Evolutionary conservation across 1,140 invertebrate species (phyloP), one percentile per base, ranked within the genome.

Genomic region (Drosophila pectinifera): DNA sequence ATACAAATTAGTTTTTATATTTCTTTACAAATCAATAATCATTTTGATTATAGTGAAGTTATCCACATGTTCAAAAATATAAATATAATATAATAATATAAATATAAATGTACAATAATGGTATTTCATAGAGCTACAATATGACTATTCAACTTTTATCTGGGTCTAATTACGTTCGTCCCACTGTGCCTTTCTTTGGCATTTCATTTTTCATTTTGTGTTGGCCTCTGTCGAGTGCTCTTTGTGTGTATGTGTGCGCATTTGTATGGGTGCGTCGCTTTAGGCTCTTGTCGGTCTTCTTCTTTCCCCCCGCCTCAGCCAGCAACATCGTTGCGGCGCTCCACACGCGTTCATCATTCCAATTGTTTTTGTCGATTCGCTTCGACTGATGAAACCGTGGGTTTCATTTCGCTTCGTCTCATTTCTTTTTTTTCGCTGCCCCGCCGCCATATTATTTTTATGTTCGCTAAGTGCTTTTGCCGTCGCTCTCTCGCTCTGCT

Each of bases 151-250:
- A 34, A 34, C 31, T 5, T 13, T 31, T 34, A 28, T 34, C 5
- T 16, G 38, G 8, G 5, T 16, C 10, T 13, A 43, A 67, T 14
- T 4, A 0, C 5, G 7, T n/a, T 45, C 18, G 78, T 6, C 43
- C 76, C 76, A 88, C 79, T 83, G 83, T 88, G 80, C 62, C 75
- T 69, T 58, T 57, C 59, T 64, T 38, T 73, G 72, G 56, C 64
- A 80, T 88, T 88, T 86, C 84, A 88, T 86, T 86, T 86, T 86
- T 88, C 79, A 88, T 88, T 89, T 88, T 89, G 79, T 79, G 68
- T 48, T 42, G 73, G 78, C 45, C 43, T 41, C 11, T 48, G 58
- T 24, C 34, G 58, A 53, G 58, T 61, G 58, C 70, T 54, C 68
- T 61, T 42, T 46, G 34, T 70, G 59, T 57, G 31, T 49, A 43